Base-by-base conservation (phyloP, 2,888 invertebrate species). In the Parochlus steinenii region DNA sequence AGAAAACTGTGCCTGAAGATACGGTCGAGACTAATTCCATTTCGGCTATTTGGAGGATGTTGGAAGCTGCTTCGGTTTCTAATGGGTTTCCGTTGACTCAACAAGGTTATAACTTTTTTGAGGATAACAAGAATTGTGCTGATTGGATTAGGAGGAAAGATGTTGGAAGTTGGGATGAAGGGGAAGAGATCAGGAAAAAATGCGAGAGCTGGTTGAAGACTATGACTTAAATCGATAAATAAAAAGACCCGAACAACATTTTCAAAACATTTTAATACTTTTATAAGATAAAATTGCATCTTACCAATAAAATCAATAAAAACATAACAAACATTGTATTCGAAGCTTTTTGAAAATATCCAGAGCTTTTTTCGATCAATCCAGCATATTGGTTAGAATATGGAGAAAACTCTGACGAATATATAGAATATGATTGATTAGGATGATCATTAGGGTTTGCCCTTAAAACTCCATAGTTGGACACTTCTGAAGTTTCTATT, bases 161-260 rank as follows among this genome's bases (percentile, higher is more conserved):
- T n/a, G n/a, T n/a, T n/a, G 22, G 22, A 22, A 15, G 28, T 6
- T 34, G 34, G 34, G 22, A 34, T 28, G 22, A 34, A 16, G 28
- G 28, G n/a, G 34, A 34, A 27, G 34, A 27, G 17, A 28, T 34
- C 5, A 14, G 34, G 5, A 34, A 28, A 5, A 34, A 34, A n/a
- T 34, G 34, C 17, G 34, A 34, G n/a, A 23, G 28, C 3, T 34
- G 34, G 34, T 10, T 34, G 10, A 34, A 34, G 15, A 19, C 27
- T 11, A 17, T 34, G n/a, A n/a, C n/a, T n/a, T n/a, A n/a, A n/a
- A n/a, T n/a, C n/a, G n/a, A n/a, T n/a, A n/a, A n/a, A n/a, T n/a
- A n/a, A n/a, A n/a, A n/a, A n/a, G n/a, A n/a, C n/a, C n/a, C n/a
- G n/a, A n/a, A n/a, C n/a, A n/a, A n/a, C n/a, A n/a, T n/a, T n/a